Base-by-base conservation (phyloP, 2,797 vertebrate genomes). In the Brotula barbata region DNA sequence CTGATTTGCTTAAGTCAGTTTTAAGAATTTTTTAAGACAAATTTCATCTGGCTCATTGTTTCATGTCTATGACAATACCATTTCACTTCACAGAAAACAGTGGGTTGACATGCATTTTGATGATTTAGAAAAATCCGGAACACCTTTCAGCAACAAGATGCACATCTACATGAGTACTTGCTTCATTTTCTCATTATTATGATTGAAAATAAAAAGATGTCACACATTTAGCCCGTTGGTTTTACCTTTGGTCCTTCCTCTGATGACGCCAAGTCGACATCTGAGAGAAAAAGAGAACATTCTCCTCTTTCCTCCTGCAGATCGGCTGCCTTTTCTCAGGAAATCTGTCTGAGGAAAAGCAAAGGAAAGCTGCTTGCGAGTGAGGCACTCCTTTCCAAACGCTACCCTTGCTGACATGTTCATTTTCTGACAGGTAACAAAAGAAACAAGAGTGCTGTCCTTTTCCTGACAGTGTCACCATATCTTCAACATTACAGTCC, bases 221-320 rank as follows among this genome's bases (percentile, higher is more conserved):
- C 15, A 15, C 8, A n/a, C 4, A 41, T 1, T 34, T 58, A 21
- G 49, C 17, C 28, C 16, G 19, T 13, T 5, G 2, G 20, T 28
- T 71, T 81, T 85, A 89, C 85, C 89, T 88, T 87, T 89, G 71
- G 56, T 83, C 69, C 88, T 85, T 28, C 89, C 90, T 81, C 85
- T 89, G 68, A 92, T 89, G 73, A 93, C 55, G 44, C 92, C 91
- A 51, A 93, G 74, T 6, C 88, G 87, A 78, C 90, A 93, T 68
- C 90, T 84, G 51, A 93, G 62, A 33, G 91, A 91, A 74, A 93
- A 89, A 9, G 87, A 90, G 58, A 93, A 89, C 80, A 90, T 90
- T 71, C 75, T 90, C 68, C 83, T 89, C 62, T 86, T 90, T 40
- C 83, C 89, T 59, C 80, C 84, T 5, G 69, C 64, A 20, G 71